Base-by-base conservation (phyloP, 2,113 vertebrate genomes). In the Aythya baeri region DNA sequence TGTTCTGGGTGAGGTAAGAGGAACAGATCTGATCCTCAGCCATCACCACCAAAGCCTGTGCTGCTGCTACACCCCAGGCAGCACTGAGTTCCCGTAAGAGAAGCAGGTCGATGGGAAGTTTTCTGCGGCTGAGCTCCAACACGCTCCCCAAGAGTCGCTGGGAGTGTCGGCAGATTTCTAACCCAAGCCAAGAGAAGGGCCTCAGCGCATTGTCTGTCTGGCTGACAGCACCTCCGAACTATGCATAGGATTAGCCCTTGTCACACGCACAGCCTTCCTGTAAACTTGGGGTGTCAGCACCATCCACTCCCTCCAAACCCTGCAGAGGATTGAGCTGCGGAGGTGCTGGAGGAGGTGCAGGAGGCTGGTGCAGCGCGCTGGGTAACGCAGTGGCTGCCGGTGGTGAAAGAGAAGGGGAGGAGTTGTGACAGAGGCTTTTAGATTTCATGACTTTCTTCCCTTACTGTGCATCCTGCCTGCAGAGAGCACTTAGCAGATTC, bases 401-500 rank as follows among this genome's bases (percentile, higher is more conserved):
- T 10, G 17, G 16, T 49, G 41, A 55, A 49, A 31, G 36, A 91
- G 43, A 38, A 89, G 68, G 62, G 62, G 31, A 75, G 50, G 75
- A 23, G 8, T 7, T 54, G 27, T 17, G 36, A 68, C 91, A 79
- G 43, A 70, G 34, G 32, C 55, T 92, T 96, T 93, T 81, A 17
- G 4, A 54, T 93, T 84, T 77, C 59, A 14, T 88, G 82, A 3
- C 41, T 77, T 81, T 87, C 68, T 94, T 79, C 89, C n/a, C 0
- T 4, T 22, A 75, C 11, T 82, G 38, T n/a, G 18, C 34, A 50
- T 78, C 52, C 95, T 73, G 38, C 34, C 86, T 83, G 79, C 18
- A 34, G 92, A 93, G 85, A 96, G 92, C 41, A 41, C 77, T 97
- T 75, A 96, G 77, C 67, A 73, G 92, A 90, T 92, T 81, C 36